These are phyloP conservation scores for Chloroclysta siterata DNA, from an alignment of 2,888 invertebrate species.

Conservation along the genomic window DNA sequence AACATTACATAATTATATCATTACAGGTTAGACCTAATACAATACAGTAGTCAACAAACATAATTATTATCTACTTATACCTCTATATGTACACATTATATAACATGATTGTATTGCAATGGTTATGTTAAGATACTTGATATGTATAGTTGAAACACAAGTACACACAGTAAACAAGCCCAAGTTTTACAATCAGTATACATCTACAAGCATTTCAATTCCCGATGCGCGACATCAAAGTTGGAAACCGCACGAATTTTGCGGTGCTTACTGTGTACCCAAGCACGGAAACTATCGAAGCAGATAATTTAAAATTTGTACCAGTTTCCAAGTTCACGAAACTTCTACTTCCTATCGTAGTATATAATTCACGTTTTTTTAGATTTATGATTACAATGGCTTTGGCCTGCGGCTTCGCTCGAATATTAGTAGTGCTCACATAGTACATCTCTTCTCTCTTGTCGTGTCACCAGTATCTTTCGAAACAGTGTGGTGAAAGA, in stretches of 20 bases:
- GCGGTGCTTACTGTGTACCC: constrained; percentile 14
- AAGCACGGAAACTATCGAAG: constrained; percentile 22
- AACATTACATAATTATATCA: no score
- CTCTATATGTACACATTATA: no score
- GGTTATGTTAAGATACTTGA: not conserved
- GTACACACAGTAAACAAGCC: not conserved
- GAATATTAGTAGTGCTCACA: no score
- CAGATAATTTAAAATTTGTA: constrained; percentile 25
- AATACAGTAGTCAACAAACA: no score
- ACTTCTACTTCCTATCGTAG: constrained; percentile 9
- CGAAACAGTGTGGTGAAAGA: no score
- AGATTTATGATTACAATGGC: no score
- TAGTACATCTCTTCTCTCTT: no score
- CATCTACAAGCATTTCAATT: constrained; percentile 12
- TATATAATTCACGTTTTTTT: constrained; percentile 5
- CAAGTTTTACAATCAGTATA: constrained; percentile 8
- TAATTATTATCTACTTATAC: no score
- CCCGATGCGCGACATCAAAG: constrained; percentile 14
- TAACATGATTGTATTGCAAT: no score
- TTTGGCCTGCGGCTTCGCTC: no score
- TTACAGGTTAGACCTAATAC: no score
- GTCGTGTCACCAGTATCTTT: no score
- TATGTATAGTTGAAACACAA: not conserved
- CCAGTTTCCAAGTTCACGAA: constrained; percentile 19
- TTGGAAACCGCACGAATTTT: constrained; percentile 22